Base-by-base conservation (phyloP, 2,113 vertebrate genomes). In the Ctenodactylus gundi region DNA sequence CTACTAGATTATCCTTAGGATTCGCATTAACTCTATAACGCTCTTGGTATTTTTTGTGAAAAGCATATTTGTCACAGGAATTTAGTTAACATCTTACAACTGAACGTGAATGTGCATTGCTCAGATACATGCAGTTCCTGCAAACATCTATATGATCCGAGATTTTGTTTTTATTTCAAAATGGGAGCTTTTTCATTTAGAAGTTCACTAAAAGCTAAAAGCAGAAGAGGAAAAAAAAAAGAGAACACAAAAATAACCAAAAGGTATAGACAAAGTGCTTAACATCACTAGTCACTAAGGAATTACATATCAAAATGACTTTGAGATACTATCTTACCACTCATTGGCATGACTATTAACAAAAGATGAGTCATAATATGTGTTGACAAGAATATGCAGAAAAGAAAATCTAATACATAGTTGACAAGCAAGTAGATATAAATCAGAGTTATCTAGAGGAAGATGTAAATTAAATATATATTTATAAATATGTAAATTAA, bases 21-120 rank as follows among this genome's bases (percentile, higher is more conserved):
- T 97, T 98, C 98, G 98, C 98, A 98, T 99, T 99, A 99, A 99
- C 98, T 98, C 98, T 99, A 98, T 99, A 99, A 99, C 99, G 98
- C 99, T 99, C 98, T 99, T 98, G 98, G 98, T 99, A 98, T n/a
- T n/a, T 99, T 99, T 99, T 98, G 98, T 98, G 98, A 98, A 98
- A 96, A 98, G 97, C 98, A 98, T 99, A 98, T 98, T 99, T 98
- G 98, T 99, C 98, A 99, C 98, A 98, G 36, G 98, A 98, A 98
- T 98, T 98, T 99, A 99, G 98, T 98, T 98, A 99, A 98, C 98
- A 98, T 98, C 98, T 98, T 98, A 98, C 97, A 98, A 99, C 97
- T 98, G 98, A 99, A 99, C 98, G 98, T 99, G 98, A 99, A 98
- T 99, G 98, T 99, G 99, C 99, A 98, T 98, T 99, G 98, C 99